These are phyloP conservation scores for Heliconius hermathena DNA, from an alignment of 1,140 invertebrate genomes.

Conservation along the genomic window DNA sequence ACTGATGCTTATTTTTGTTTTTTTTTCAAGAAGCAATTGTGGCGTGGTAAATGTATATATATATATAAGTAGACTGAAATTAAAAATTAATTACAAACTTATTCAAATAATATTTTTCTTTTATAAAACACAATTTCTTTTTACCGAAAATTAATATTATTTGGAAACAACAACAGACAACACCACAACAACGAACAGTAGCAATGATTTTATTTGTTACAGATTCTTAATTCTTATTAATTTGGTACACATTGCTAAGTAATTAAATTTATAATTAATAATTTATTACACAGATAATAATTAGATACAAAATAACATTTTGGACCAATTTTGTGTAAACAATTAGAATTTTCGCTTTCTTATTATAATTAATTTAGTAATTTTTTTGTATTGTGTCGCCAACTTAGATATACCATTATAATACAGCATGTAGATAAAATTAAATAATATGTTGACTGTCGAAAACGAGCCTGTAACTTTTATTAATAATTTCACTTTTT, in stretches of 20 bases:
- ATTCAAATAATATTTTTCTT: too few relatives aligned
- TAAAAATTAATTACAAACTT: too few relatives aligned
- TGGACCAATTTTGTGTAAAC: conserved; percentile 78
- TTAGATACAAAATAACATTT: conserved; percentile 51
- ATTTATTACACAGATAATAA: conserved; percentile 50
- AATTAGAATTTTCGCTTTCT: conserved; percentile 43
- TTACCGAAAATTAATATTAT: conserved; percentile 12
- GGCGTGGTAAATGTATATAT: neutral
- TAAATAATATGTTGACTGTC: neutral
- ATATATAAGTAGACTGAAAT: neutral
- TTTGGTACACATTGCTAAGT: neutral
- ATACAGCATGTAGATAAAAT: neutral
- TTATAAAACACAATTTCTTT: neutral
- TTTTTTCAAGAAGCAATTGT: neutral
- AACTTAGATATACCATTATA: neutral
- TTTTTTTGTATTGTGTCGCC: neutral
- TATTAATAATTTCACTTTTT: neutral
- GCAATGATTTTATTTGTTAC: neutral
- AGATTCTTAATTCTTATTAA: neutral
- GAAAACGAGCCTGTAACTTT: neutral
- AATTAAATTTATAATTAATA: conserved; percentile 28
- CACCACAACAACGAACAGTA: neutral
- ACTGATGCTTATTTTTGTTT: neutral
- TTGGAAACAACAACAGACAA: neutral
- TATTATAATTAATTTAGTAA: conserved; percentile 16